Conservation (phyloP, 23 tunicate genomes). For the Clavelina lepadiformis region DNA sequence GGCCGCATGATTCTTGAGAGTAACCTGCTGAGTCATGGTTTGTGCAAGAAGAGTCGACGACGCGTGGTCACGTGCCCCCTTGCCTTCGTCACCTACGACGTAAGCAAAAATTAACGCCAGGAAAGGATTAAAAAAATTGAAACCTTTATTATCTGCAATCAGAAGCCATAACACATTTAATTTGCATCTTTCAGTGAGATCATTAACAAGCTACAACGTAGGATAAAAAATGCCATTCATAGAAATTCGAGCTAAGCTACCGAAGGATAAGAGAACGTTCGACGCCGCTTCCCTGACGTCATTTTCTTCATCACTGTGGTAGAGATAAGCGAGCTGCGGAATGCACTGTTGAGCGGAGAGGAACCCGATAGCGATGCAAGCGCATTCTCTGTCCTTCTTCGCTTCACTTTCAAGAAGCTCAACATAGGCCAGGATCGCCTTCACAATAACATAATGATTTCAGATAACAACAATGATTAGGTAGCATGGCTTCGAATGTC, state of each 20-base stretch:
- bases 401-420: constrained; percentile 68
- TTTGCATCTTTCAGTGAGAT: too few species aligned
- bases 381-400: constrained; percentile 58
- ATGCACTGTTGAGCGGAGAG: constrained; percentile 58
- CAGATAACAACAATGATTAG: too few species aligned
- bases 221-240: too few species aligned
- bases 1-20: constrained; percentile 11
- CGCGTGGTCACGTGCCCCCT: constrained; percentile 57
- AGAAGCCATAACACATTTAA: too few species aligned
- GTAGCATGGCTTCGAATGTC: too few species aligned
- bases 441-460: too few species aligned
- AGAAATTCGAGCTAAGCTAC: too few species aligned
- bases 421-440: constrained; percentile 61
- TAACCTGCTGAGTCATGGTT: constrained; percentile 81
- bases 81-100: constrained; percentile 93
- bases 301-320: constrained; percentile 50
- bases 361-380: constrained; percentile 89
- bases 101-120: too few species aligned
- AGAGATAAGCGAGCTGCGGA: constrained; percentile 72
- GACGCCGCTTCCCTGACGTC: constrained; percentile 91
- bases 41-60: constrained; percentile 67
- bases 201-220: too few species aligned
- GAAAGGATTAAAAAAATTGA: too few species aligned
- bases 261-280: constrained; percentile 68
- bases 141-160: too few species aligned